Percentiles rank a stretch among this genome's conserved stretches.
Evolutionary conservation across 2,797 vertebrate genomes (phyloP).

Genomic region (Morelia viridis): DNA sequence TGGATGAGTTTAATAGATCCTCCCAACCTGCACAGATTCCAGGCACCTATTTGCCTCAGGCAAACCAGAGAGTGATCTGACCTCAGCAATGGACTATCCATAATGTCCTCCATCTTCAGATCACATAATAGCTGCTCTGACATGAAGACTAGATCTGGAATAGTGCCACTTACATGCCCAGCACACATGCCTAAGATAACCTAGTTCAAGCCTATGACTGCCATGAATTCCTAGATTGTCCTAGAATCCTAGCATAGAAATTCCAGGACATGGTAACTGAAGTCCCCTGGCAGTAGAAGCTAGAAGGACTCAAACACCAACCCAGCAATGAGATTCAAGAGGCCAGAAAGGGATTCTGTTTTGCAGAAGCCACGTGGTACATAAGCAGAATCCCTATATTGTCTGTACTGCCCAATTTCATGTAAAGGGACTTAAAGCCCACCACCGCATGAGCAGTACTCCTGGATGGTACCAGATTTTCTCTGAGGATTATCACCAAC

Average conservation of each 20-base stretch:
- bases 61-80: neutral
- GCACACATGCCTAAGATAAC: neutral
- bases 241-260: neutral
- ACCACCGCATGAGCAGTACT: neutral
- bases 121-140: neutral
- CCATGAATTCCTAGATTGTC: neutral
- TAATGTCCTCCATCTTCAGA: neutral
- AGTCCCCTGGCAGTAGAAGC: neutral
- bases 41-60: neutral
- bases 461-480: neutral
- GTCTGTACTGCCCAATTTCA: neutral
- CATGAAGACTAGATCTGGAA: neutral
- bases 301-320: neutral
- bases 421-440: neutral
- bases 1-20: neutral
- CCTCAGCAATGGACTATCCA: neutral
- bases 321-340: neutral
- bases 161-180: neutral
- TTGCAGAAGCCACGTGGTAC: neutral
- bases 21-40: neutral
- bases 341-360: neutral
- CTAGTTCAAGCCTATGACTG: neutral
- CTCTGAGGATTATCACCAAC: neutral
- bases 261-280: neutral
- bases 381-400: neutral